Percentiles rank a stretch among this genome's conserved stretches.
These are phyloP conservation scores for Sorex araneus DNA, from an alignment of 2,113 vertebrate species.

Conservation along the genomic window DNA sequence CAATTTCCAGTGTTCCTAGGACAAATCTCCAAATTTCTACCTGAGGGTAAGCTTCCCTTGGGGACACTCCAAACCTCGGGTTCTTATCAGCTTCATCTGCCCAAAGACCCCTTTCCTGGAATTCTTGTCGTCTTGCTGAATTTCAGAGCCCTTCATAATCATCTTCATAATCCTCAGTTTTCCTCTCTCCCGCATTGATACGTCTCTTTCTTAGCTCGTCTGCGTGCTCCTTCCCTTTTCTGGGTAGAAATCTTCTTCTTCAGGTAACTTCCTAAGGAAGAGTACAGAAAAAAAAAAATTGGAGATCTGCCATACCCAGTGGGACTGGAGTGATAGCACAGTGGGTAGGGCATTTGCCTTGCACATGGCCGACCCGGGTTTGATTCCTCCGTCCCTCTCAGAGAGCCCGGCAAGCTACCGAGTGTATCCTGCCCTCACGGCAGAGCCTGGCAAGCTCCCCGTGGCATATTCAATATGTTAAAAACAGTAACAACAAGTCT, in stretches of 20 bases:
- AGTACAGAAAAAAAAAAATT: background rate
- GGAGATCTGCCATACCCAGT: background rate
- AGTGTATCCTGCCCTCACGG: too few species aligned
- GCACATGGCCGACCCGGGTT: too few species aligned
- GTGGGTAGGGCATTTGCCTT: too few species aligned
- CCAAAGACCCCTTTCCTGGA: background rate
- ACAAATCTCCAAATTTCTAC: background rate
- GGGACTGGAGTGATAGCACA: too few species aligned
- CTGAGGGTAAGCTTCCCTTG: background rate
- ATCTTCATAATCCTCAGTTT: background rate
- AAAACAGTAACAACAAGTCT: too few species aligned
- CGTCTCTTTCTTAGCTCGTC: background rate
- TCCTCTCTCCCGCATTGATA: background rate
- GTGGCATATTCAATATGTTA: too few species aligned
- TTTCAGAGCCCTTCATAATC: background rate
- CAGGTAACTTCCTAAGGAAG: background rate
- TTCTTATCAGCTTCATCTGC: background rate
- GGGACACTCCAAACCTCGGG: background rate
- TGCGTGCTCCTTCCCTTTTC: background rate
- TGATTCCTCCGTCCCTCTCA: too few species aligned
- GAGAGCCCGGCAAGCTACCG: too few species aligned
- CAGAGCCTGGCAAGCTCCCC: too few species aligned
- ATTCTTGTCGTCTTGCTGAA: background rate
- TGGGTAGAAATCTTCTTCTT: background rate
- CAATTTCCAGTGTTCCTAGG: background rate